A percentile compares a stretch with the other conserved stretches of the same genome.
Evolutionary conservation across 2,797 vertebrate species (phyloP).

Genomic region (Cyprinodon diabolis): DNA sequence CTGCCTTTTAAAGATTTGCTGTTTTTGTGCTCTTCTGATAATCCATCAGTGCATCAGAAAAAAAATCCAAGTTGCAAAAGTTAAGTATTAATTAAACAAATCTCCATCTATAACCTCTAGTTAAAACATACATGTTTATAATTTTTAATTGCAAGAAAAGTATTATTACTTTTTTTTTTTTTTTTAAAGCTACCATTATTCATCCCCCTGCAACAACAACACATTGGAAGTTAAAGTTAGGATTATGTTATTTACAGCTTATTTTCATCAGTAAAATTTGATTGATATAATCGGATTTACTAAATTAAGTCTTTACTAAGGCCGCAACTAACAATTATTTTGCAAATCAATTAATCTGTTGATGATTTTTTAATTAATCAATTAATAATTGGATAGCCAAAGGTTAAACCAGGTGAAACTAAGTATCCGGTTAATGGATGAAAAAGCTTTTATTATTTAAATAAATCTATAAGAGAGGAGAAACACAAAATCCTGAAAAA

Average conservation of each 20-base stretch:
- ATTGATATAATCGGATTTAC: neutral
- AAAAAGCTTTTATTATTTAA: too few species aligned
- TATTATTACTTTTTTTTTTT: too few species aligned
- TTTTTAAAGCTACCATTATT: neutral
- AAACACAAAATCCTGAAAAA: too few species aligned
- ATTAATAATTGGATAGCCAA: too few species aligned
- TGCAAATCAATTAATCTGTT: too few species aligned
- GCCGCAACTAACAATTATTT: too few species aligned
- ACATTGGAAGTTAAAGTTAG: neutral
- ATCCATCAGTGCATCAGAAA: conserved; percentile 13
- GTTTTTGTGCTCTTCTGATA: conserved; percentile 1
- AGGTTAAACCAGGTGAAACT: too few species aligned
- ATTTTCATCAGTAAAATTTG: neutral
- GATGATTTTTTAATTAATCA: too few species aligned
- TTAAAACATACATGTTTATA: neutral
- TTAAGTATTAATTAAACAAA: conserved; percentile 5
- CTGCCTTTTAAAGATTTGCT: conserved; percentile 20
- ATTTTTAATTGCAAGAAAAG: too few species aligned
- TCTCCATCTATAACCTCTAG: neutral
- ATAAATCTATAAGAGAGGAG: too few species aligned
- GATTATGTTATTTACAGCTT: neutral
- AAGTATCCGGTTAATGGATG: too few species aligned
- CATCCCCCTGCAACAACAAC: neutral
- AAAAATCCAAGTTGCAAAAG: neutral
- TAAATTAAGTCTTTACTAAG: too few species aligned